Evolutionary conservation across 2,888 invertebrate species (phyloP), one percentile per base, ranked within the genome.

Genomic region (Adelognathus sp.): DNA sequence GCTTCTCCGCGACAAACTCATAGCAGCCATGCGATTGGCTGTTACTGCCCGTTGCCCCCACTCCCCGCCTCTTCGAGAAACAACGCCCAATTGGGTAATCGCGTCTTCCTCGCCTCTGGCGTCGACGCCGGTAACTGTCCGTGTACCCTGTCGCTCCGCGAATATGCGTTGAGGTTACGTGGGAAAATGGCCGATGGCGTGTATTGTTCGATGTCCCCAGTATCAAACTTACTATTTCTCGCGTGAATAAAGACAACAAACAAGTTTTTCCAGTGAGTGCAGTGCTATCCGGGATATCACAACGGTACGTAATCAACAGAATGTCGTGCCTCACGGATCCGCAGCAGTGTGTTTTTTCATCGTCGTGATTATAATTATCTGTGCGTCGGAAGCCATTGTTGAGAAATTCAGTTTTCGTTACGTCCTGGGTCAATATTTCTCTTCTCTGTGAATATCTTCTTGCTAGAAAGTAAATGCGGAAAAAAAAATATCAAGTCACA

Each of bases 161-260:
- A 50, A 11, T 11, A 50, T 11, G 2, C 46, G 46, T 71, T 46
- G 63, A 72, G 70, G 74, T 54, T 71, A 60, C 79, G 63, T 86
- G n/a, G 81, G 84, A 89, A 89, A 85, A 90, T 90, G 90, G 90
- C 88, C 88, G 90, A 85, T 86, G 83, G 88, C 88, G 87, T 89
- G 86, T 87, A 82, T 88, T 75, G 11, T 79, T 85, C 81, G 80
- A 79, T 84, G 82, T 74, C 82, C 69, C 80, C 84, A 60, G 80
- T 60, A 61, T 69, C 74, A 77, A 77, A 63, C 70, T 83, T 74
- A 70, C 54, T 29, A 73, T 3, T 58, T 76, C 41, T 39, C 31
- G 36, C 52, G 36, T 54, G 46, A 56, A 41, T 16, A 70, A 50
- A 44, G 58, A 29, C 50, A 29, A 29, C 4, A 39, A 61, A 24